A percentile compares a stretch with the other conserved stretches of the same genome.
These are phyloP conservation scores for Intellagama lesueurii DNA, from an alignment of 2,797 vertebrate genomes.

Conservation along the genomic window DNA sequence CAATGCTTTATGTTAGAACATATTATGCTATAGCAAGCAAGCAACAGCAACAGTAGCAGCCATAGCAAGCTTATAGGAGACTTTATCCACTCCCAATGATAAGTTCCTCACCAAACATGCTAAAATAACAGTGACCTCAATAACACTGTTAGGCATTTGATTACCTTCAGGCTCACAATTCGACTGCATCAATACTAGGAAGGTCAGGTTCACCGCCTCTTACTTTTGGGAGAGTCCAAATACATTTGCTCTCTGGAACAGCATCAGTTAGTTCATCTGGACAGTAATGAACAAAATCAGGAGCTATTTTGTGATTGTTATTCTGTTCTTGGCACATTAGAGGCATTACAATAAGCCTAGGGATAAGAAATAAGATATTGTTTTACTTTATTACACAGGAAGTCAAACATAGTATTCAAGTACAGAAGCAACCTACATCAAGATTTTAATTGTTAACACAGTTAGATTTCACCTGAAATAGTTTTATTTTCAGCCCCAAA, in stretches of 20 bases:
- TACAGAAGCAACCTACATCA: background rate
- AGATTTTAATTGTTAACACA: background rate
- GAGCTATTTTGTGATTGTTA: background rate
- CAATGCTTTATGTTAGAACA: background rate
- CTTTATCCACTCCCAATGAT: background rate
- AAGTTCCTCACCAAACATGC: background rate
- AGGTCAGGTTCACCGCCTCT: background rate
- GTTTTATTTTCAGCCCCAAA: background rate
- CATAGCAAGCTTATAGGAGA: background rate
- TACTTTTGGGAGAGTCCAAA: background rate
- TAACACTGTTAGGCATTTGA: background rate
- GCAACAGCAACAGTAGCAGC: background rate
- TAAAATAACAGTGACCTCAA: background rate
- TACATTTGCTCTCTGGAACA: background rate
- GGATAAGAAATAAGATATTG: background rate
- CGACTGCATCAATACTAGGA: background rate
- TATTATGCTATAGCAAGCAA: background rate
- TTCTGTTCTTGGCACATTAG: background rate
- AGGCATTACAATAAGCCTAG: background rate
- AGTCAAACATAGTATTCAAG: too few relatives aligned
- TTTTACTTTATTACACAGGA: background rate
- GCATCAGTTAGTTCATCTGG: slow-evolving; percentile 1
- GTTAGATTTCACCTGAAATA: background rate
- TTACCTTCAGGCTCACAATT: background rate
- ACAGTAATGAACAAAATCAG: background rate